Base-by-base conservation (phyloP, 2,113 vertebrate species). In the Paradoxurus hermaphroditus region DNA sequence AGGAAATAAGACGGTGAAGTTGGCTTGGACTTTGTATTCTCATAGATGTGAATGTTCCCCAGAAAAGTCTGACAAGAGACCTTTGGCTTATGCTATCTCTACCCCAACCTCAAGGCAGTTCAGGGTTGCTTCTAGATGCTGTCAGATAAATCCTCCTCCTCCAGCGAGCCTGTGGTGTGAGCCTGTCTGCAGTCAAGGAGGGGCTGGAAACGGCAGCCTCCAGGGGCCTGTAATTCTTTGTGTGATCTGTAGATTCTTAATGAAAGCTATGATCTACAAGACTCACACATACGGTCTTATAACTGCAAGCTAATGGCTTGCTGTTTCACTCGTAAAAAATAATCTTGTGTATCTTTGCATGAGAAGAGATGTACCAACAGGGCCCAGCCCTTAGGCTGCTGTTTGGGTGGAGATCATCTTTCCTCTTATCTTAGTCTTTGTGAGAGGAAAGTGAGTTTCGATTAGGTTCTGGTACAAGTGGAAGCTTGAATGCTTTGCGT, bases 391-490 rank as follows among this genome's bases (percentile, higher is more conserved):
- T 85, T 13, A 44, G 78, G 65, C 63, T 41, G 11, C 67, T 36
- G 5, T 70, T 94, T 56, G 62, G 56, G n/a, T n/a, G 85, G 49
- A 75, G 6, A 72, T 82, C 56, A 87, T 93, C 21, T 56, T 41
- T 51, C 51, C 53, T 78, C 7, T 81, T 89, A 85, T 86, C 29
- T 92, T 75, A 62, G 25, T 83, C 65, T 83, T 93, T 36, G 68
- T 27, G 31, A 67, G 5, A 82, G 7, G 65, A 82, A 87, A 93
- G 78, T 53, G 16, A 49, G 15, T 63, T 77, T 94, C 36, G 77
- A 83, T 86, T 82, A 82, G 25, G 39, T 44, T 88, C 34, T 27
- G 63, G 21, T 29, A 3, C 70, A 65, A 44, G 27, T 86, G 39
- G 18, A 77, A 62, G 39, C 31, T 72, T 67, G 56, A 82, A 27